Evolutionary conservation across 2,113 vertebrate genomes (phyloP).

Genomic region (Indicator indicator): DNA sequence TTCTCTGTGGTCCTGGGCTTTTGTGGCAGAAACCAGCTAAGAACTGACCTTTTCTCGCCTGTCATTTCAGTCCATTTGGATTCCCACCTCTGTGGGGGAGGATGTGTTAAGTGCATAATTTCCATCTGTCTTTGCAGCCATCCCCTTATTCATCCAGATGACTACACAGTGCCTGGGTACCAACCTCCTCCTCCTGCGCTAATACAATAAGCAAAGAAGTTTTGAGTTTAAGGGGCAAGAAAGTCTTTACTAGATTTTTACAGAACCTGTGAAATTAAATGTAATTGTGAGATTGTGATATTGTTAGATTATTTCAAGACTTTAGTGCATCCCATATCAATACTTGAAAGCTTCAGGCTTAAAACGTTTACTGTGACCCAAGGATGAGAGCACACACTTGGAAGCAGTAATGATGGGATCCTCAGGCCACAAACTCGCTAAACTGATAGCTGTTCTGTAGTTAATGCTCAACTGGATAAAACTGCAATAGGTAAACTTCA

Average conservation of each 20-base stretch:
- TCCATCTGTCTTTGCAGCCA: neutral
- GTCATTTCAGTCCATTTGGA: neutral
- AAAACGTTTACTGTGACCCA: neutral
- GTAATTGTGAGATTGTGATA: neutral
- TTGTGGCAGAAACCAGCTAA: neutral
- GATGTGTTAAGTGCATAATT: neutral
- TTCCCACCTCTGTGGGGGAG: neutral
- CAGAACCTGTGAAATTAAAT: neutral
- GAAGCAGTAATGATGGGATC: neutral
- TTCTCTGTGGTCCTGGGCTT: neutral
- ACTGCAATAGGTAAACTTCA: neutral
- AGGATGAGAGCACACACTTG: neutral
- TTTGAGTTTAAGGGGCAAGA: neutral
- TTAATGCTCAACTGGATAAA: neutral
- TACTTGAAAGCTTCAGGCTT: neutral
- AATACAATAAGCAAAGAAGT: neutral
- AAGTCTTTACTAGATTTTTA: neutral
- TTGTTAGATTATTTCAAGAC: neutral
- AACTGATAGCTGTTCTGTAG: neutral
- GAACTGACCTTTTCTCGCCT: neutral
- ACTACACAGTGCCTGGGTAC: neutral
- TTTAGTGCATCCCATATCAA: neutral
- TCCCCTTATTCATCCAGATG: neutral
- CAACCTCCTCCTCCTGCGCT: neutral
- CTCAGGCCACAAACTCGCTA: neutral